A percentile compares a stretch with the other conserved stretches of the same genome.
phyloP scores from a whole-genome alignment of 2,888 invertebrate species.

The Tortrix viridana region DNA sequence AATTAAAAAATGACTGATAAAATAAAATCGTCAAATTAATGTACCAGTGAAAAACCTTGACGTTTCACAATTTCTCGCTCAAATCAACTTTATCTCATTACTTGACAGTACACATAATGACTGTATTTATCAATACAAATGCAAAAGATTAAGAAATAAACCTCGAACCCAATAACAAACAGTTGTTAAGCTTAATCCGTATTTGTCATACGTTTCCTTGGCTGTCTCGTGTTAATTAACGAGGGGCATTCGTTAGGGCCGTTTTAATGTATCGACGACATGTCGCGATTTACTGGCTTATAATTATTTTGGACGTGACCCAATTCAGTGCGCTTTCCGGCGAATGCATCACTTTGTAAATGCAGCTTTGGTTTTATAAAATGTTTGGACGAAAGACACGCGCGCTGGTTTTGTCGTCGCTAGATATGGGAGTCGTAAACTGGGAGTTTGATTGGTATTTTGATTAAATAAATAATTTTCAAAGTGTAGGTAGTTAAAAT shows the following conservation, averaged over 20 bases:
- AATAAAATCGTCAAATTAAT: no score
- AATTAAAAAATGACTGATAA: no score
- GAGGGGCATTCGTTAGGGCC: conserved; percentile 42
- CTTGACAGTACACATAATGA: conserved; percentile 1
- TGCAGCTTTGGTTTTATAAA: conserved; percentile 11
- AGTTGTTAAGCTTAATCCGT: conserved; percentile 23
- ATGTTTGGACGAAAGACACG: background rate
- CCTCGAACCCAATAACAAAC: background rate
- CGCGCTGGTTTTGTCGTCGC: background rate
- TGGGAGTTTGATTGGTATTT: background rate
- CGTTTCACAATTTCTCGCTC: no score
- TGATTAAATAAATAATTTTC: no score
- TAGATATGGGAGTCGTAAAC: background rate
- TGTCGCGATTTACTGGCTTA: conserved; percentile 59
- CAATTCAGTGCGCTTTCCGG: conserved; percentile 54
- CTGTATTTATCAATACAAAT: background rate
- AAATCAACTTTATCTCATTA: background rate
- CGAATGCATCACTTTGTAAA: conserved; percentile 44
- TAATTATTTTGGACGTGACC: conserved; percentile 71
- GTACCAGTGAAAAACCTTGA: no score
- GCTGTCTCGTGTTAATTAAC: conserved; percentile 20
- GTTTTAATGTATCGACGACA: conserved; percentile 48
- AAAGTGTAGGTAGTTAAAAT: no score
- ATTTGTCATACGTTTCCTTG: conserved; percentile 32
- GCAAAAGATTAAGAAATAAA: conserved; percentile 24